Base-by-base conservation (phyloP, 2,888 invertebrate species). In the Chesias legatella region DNA sequence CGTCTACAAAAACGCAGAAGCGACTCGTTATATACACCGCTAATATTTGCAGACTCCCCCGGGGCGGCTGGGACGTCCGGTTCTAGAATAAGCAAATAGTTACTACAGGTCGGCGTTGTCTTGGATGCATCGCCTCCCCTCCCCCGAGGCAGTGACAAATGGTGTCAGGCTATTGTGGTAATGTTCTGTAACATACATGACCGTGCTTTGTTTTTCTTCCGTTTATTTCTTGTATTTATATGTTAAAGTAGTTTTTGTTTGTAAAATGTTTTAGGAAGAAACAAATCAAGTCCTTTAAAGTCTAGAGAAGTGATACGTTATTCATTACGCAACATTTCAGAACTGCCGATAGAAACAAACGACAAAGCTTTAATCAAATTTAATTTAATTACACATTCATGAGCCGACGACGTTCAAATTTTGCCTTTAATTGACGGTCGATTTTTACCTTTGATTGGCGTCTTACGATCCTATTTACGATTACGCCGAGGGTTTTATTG, bases 21-120 rank as follows among this genome's bases (percentile, higher is more conserved):
- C 71, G 74, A 73, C 70, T 76, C 66, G 79, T 74, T 78, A 73
- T 69, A 82, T 79, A 79, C 75, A 76, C 62, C 70, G 72, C 75
- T 79, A 81, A 83, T 84, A 83, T 84, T 84, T 81, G 79, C 60
- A 60, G 62, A 61, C 58, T 71, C 77, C 66, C 53, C 37, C 36
- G 67, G 72, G 73, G 68, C 60, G 56, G 63, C 63, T 53, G 13
- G 13, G 65, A 68, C 75, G 79, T 77, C 13, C 13, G 13, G 13
- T 17, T 17, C 2, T 5, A 17, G 13, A 17, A 17, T 17, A 17
- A 17, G 13, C 5, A 5, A n/a, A 17, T 17, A 17, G 13, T 5
- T 3, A 17, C 13, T 17, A 17, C 13, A 17, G 13, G 13, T 78
- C 77, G 80, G 63, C 73, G 71, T 71, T 72, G 77, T 75, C 32